A percentile compares a stretch with the other conserved stretches of the same genome.
These are phyloP conservation scores for Leptocoma aspasia DNA, from an alignment of 2,113 vertebrate genomes.

Conservation along the genomic window DNA sequence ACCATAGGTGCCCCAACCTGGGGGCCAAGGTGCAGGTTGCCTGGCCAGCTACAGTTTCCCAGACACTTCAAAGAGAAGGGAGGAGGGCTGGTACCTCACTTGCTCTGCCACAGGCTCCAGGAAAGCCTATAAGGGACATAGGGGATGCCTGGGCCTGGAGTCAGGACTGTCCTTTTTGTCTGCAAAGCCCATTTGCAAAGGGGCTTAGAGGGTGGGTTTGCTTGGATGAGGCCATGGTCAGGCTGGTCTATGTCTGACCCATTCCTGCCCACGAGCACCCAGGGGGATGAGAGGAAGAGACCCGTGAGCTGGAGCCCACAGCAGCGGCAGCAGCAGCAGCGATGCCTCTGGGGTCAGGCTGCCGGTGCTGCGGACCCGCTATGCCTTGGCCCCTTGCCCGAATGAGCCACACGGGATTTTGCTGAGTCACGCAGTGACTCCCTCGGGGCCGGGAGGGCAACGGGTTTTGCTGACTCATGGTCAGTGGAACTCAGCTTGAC, in stretches of 20 bases:
- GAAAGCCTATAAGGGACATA: not conserved
- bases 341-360: not conserved
- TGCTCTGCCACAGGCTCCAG: not conserved
- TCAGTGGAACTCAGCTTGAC: not conserved
- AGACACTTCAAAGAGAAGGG: conserved; percentile 25
- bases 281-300: not conserved
- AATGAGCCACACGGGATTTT: not conserved
- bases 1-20: not conserved
- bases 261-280: rapidly evolving
- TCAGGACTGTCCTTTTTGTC: not conserved
- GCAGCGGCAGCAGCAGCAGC: not conserved
- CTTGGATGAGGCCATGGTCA: rapidly evolving
- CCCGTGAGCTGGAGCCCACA: rapidly evolving
- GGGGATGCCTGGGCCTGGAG: rapidly evolving
- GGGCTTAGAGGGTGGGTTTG: not conserved
- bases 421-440: not conserved
- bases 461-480: conserved; percentile 1
- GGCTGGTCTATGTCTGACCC: not conserved
- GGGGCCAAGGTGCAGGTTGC: not conserved
- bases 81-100: not conserved
- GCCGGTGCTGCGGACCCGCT: not conserved
- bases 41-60: not conserved
- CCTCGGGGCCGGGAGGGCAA: rapidly evolving
- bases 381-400: not conserved
- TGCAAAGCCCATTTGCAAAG: not conserved